A percentile compares a stretch with the other conserved stretches of the same genome.
Conservation (phyloP, 2,888 invertebrate species). For the Epirrhoe tristata region DNA sequence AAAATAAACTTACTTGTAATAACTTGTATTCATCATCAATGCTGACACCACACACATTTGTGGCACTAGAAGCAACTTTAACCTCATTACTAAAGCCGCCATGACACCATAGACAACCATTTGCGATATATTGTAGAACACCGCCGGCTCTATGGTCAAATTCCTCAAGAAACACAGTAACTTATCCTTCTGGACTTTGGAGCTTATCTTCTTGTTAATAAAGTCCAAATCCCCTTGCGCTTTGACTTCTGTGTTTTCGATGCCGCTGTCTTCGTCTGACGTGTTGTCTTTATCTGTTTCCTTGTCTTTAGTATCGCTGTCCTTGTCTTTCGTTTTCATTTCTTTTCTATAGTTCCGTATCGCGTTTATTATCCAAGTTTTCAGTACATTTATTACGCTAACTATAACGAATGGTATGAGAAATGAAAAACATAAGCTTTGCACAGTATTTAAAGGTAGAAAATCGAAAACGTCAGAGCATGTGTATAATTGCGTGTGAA, state of each 20-base stretch:
- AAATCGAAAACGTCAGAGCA: constrained; percentile 92
- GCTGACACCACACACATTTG: constrained; percentile 91
- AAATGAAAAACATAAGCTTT: constrained; percentile 81
- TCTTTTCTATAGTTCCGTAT: constrained; percentile 39
- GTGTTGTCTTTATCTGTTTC: constrained; percentile 36
- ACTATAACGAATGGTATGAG: constrained; percentile 85
- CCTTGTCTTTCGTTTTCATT: constrained; percentile 35
- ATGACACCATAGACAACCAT: constrained; percentile 89
- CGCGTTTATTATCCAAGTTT: constrained; percentile 64
- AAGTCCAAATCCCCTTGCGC: constrained; percentile 56
- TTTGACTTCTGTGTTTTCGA: constrained; percentile 79
- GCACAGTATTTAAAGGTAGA: constrained; percentile 83
- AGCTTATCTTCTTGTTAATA: constrained; percentile 51
- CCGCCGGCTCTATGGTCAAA: constrained; percentile 79
- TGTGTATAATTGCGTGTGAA: constrained; percentile 92
- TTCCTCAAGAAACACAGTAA: constrained; percentile 61
- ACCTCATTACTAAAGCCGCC: constrained; percentile 91
- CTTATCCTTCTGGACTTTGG: constrained; percentile 44
- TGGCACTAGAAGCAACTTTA: constrained; percentile 92
- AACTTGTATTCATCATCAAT: constrained; percentile 86
- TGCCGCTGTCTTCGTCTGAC: constrained; percentile 82
- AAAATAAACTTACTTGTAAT: constrained; percentile 68
- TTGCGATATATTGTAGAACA: constrained; percentile 90
- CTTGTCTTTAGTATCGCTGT: constrained; percentile 32
- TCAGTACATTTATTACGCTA: constrained; percentile 66